Evolutionary conservation across 2,888 invertebrate genomes (phyloP), one percentile per base, ranked within the genome.

Genomic region (Diarsia brunnea): DNA sequence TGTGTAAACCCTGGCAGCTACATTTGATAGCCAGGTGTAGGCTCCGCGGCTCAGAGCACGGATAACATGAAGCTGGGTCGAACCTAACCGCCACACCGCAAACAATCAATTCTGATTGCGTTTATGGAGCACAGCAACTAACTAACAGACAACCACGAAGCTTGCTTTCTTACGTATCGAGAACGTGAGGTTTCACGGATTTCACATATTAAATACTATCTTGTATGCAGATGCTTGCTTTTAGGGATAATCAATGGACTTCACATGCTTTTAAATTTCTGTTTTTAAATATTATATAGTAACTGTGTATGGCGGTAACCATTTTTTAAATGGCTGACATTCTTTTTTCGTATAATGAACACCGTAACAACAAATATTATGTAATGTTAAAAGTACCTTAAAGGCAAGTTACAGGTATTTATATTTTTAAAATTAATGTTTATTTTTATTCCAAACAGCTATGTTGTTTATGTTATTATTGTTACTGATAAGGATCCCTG

Each of bases 21-120:
- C 24, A 14, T 10, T 19, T 31, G 47, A 11, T 19, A n/a, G 78
- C 53, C 53, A 47, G 61, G 77, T 63, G 68, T 27, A 38, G 47
- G 16, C 27, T 60, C 27, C 38, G 24, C 65, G 75, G 49, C 53
- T n/a, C 53, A 53, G 45, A 31, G 47, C 76, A 24, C 51, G 63
- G n/a, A 47, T n/a, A 31, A 11, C 51, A 14, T 45, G 38, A 12
- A 49, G 38, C n/a, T 31, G n/a, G 24, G 19, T 24, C 61, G 5
- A 24, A 43, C 21, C 60, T 38, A 31, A 45, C 76, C 76, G 58
- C 65, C 21, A 64, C 4, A 49, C 77, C n/a, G 27, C 45, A 27
- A 58, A 76, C 82, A 82, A 82, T 78, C 73, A 73, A 82, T 74
- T 74, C 68, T 78, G 70, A 71, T 78, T 71, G 72, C 58, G 60